Percentiles rank a stretch among this genome's conserved stretches.
These are phyloP conservation scores for Chiropotes sagulatus DNA, from an alignment of 2,797 vertebrate species.

Conservation along the genomic window DNA sequence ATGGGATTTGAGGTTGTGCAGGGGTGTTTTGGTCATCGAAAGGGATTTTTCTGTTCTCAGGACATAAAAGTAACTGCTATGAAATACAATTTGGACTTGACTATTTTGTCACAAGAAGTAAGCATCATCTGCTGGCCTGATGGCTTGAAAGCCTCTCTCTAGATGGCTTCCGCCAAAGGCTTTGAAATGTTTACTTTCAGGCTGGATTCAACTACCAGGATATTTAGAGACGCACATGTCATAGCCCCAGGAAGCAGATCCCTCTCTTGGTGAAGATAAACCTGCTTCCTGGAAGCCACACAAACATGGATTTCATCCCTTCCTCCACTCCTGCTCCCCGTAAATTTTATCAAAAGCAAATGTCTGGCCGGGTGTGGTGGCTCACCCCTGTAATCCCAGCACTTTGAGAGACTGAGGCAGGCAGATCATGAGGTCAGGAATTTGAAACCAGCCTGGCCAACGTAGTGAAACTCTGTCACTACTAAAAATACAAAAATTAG, in stretches of 20 bases:
- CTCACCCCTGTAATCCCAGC: not conserved
- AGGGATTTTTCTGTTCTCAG: conserved; percentile 80
- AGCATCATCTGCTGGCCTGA: conserved; percentile 85
- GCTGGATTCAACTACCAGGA: fast-evolving
- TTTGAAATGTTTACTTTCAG: conserved; percentile 74
- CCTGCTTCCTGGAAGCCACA: not conserved
- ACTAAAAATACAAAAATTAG: not conserved
- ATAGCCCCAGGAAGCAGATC: not conserved
- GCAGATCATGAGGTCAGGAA: not conserved
- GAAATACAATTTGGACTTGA: conserved; percentile 83
- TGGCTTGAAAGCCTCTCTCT: conserved; percentile 78
- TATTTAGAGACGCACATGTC: conserved; percentile 51
- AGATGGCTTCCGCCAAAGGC: conserved; percentile 72
- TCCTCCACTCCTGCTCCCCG: not conserved
- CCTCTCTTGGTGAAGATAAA: conserved; percentile 13
- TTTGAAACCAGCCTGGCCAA: not conserved
- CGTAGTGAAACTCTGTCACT: not conserved
- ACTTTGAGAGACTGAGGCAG: not conserved
- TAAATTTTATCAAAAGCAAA: conserved; percentile 16
- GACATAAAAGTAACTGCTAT: conserved; percentile 83
- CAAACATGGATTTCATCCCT: not conserved
- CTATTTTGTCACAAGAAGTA: conserved; percentile 84
- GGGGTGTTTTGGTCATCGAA: conserved; percentile 78
- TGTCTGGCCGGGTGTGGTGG: not conserved
- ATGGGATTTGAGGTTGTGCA: conserved; percentile 74